These are phyloP conservation scores for Conus canariensis DNA, from an alignment of 2,888 invertebrate genomes.

Conservation along the genomic window DNA sequence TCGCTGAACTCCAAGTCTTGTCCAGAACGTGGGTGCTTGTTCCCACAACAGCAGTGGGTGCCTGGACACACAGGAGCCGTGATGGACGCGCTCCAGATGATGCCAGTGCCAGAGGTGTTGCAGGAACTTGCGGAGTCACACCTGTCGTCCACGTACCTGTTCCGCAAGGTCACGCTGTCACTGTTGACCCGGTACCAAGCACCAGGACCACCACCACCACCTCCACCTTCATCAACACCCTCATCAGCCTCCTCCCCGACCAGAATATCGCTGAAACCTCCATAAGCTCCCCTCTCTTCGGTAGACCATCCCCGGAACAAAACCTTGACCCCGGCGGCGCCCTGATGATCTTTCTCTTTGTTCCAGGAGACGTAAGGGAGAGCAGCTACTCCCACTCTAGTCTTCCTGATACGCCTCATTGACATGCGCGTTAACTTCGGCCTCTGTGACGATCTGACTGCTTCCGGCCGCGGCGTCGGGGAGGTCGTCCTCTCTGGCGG, in stretches of 20 bases:
- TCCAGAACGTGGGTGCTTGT: not conserved
- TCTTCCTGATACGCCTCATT: conserved; percentile 49
- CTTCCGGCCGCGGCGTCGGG: conserved; percentile 10
- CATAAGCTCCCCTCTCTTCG: not conserved
- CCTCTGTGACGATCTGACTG: conserved; percentile 46
- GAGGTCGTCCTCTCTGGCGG: not conserved
- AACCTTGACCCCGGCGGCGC: not conserved
- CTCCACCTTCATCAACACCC: not conserved
- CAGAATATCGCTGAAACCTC: conserved; percentile 13
- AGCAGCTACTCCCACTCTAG: conserved; percentile 24
- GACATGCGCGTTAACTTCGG: conserved; percentile 47
- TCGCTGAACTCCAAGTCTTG: not conserved
- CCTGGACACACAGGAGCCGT: not conserved
- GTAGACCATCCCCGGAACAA: conserved; percentile 10
- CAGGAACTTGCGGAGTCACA: not conserved
- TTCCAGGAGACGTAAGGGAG: conserved; percentile 10
- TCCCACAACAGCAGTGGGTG: not conserved
- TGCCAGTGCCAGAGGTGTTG: not conserved
- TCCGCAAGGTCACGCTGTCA: conserved; percentile 20
- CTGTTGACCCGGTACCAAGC: conserved; percentile 23
- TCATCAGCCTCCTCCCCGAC: not conserved
- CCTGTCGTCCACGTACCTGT: not conserved
- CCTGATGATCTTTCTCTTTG: not conserved
- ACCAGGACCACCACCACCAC: not conserved
- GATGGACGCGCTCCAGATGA: not conserved